These are phyloP conservation scores for Tipula helvola DNA, from an alignment of 2,888 invertebrate species.

Conservation along the genomic window DNA sequence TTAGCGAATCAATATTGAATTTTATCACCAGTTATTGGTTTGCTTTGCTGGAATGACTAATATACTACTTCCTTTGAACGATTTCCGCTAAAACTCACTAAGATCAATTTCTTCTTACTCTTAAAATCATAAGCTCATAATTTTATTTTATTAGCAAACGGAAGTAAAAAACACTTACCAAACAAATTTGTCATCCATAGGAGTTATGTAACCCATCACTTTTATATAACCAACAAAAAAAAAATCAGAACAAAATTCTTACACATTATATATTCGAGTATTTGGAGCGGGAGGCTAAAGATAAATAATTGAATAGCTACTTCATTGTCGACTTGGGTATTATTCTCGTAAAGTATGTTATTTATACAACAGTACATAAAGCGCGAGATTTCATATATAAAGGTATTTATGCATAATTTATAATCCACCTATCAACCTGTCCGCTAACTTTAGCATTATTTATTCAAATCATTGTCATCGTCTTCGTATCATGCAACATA, in stretches of 20 bases:
- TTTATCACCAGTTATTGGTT: too few relatives aligned
- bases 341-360: neutral
- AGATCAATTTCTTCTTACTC: too few relatives aligned
- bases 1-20: too few relatives aligned
- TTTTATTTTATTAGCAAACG: too few relatives aligned
- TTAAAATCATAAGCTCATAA: too few relatives aligned
- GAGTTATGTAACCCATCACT: too few relatives aligned
- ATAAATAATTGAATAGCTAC: neutral
- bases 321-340: neutral
- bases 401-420: neutral
- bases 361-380: neutral
- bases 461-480: neutral
- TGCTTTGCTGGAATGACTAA: too few relatives aligned
- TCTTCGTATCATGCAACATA: neutral
- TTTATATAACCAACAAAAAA: too few relatives aligned
- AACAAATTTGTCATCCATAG: too few relatives aligned
- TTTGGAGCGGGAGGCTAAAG: neutral
- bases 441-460: neutral
- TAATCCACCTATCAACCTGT: slow-evolving; percentile 4
- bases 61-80: too few relatives aligned
- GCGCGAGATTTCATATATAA: neutral
- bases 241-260: neutral
- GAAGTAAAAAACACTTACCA: too few relatives aligned
- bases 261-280: neutral
- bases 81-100: too few relatives aligned